Conservation (phyloP, 53 echinoderm and acorn worm species). For the Actinopyga echinites region DNA sequence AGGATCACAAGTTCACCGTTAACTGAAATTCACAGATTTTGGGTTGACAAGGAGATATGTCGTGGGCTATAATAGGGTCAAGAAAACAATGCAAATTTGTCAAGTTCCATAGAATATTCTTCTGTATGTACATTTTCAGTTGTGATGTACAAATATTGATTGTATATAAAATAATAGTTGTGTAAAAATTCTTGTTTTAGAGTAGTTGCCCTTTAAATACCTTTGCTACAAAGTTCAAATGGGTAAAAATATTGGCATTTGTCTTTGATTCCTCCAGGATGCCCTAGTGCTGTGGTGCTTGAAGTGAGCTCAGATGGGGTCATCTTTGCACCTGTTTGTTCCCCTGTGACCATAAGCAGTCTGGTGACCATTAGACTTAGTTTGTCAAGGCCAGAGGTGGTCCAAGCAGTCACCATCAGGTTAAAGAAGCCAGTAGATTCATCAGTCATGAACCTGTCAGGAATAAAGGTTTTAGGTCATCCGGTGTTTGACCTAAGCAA, state of each 20-base stretch:
- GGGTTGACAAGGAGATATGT: no score
- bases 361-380: conserved; percentile 82
- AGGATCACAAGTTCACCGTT: no score
- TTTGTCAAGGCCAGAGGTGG: conserved; percentile 79
- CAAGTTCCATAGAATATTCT: no score
- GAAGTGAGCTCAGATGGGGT: conserved; percentile 93
- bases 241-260: conserved; percentile 69
- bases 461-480: conserved; percentile 83
- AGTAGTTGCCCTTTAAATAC: no score
- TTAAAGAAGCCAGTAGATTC: conserved; percentile 89
- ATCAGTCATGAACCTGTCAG: conserved; percentile 85
- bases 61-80: no score
- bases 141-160: no score
- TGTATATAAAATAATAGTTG: no score
- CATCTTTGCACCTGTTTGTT: conserved; percentile 77
- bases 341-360: conserved; percentile 85
- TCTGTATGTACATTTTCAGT: no score
- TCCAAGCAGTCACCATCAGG: conserved; percentile 76
- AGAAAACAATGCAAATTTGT: no score
- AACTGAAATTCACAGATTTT: no score
- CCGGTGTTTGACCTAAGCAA: conserved; percentile 68
- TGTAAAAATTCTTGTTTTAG: no score
- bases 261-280: conserved; percentile 61
- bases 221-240: neutral
- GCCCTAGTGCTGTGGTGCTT: conserved; percentile 83